A percentile compares a stretch with the other conserved stretches of the same genome.
These are phyloP conservation scores for Bolinopsis microptera DNA, from an alignment of 37 sponge, comb jelly and placozoan genomes.

Conservation along the genomic window DNA sequence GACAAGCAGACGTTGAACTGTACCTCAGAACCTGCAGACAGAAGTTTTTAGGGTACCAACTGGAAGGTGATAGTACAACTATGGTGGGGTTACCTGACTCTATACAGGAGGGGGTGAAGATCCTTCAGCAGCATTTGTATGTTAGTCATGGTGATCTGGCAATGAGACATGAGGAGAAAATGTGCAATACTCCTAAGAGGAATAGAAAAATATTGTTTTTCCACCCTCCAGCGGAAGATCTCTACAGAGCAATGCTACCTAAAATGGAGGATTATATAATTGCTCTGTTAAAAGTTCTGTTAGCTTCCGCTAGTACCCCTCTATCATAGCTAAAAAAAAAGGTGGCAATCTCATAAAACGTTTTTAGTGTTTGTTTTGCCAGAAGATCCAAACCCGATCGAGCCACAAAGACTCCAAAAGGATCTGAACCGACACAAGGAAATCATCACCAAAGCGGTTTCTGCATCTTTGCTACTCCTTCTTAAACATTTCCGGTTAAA, in stretches of 20 bases:
- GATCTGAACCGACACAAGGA: conserved; percentile 96
- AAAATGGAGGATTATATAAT: conserved; percentile 67
- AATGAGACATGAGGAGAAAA: conserved; percentile 24
- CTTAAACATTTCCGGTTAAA: conserved; percentile 88
- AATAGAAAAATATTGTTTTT: conserved; percentile 26
- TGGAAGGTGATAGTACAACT: conserved; percentile 9
- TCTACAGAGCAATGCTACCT: conserved; percentile 82
- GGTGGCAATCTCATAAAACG: too few species aligned
- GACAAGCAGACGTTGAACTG: conserved; percentile 60
- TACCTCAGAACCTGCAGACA: conserved; percentile 48
- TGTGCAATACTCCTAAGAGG: conserved; percentile 22
- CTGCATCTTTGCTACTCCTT: conserved; percentile 88
- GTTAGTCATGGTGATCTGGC: conserved; percentile 43
- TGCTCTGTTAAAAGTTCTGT: conserved; percentile 67
- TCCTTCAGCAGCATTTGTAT: conserved; percentile 4
- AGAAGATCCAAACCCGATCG: conserved; percentile 76
- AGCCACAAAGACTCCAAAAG: conserved; percentile 73
- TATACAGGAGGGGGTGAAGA: conserved; percentile 38
- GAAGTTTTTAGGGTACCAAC: conserved; percentile 23
- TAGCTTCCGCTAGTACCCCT: conserved; percentile 78
- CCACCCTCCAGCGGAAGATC: conserved; percentile 71
- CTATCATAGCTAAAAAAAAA: too few species aligned
- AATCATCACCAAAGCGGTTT: conserved; percentile 89
- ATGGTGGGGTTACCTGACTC: conserved; percentile 54
- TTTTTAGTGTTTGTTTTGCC: conserved; percentile 87